phyloP scores from a whole-genome alignment of 2,888 invertebrate genomes.

The Macropis europaea region DNA sequence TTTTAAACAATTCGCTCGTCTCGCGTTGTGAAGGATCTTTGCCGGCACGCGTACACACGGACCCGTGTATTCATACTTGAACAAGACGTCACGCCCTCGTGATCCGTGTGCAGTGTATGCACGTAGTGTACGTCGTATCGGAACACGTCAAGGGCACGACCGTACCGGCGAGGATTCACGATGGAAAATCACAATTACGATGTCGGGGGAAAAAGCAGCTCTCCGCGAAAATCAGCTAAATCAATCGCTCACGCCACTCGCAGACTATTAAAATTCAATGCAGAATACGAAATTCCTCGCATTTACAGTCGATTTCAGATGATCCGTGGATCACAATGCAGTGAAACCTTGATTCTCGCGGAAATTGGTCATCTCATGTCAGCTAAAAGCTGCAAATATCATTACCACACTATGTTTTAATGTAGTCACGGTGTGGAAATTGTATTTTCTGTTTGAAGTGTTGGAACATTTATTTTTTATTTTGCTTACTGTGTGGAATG shows the following conservation, averaged over 20 bases:
- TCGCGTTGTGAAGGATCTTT: slow-evolving; percentile 9
- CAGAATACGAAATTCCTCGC: too few relatives aligned
- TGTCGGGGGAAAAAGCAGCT: not conserved
- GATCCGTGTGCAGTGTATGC: slow-evolving; percentile 22
- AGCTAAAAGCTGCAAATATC: too few relatives aligned
- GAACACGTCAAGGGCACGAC: slow-evolving; percentile 47
- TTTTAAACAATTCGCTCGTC: not conserved
- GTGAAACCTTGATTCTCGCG: too few relatives aligned
- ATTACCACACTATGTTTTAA: too few relatives aligned
- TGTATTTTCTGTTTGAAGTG: too few relatives aligned
- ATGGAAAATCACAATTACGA: slow-evolving; percentile 48
- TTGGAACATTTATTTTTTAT: too few relatives aligned
- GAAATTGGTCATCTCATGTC: too few relatives aligned
- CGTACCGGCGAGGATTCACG: slow-evolving; percentile 32
- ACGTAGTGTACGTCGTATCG: slow-evolving; percentile 30
- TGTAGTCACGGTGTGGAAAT: too few relatives aligned
- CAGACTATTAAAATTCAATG: not conserved
- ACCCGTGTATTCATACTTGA: slow-evolving; percentile 2
- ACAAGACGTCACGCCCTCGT: slow-evolving; percentile 29
- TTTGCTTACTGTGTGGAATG: too few relatives aligned
- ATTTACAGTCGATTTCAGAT: too few relatives aligned
- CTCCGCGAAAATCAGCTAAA: slow-evolving; percentile 9
- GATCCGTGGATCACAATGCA: too few relatives aligned
- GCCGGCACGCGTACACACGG: slow-evolving; percentile 17
- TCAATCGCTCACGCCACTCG: not conserved